phyloP scores from a whole-genome alignment of 2,888 invertebrate species.

The Xanthorhoe spadicearia region DNA sequence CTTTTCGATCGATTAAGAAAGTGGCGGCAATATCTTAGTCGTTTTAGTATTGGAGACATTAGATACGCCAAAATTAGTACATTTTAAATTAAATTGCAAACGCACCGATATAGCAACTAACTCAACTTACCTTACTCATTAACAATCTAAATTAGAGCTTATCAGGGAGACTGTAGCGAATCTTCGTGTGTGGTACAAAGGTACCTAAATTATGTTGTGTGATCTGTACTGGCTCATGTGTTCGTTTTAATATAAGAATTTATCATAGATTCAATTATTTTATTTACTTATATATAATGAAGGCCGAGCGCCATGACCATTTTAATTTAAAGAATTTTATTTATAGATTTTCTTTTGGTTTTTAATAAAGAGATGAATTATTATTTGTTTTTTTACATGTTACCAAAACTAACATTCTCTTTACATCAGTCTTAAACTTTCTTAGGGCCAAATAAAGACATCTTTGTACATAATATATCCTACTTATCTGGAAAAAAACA shows the following conservation, averaged over 20 bases:
- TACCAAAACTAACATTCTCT: too few species aligned
- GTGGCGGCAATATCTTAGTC: too few species aligned
- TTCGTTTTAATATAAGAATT: slow-evolving; percentile 40
- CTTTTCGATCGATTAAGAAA: too few species aligned
- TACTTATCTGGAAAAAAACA: background rate
- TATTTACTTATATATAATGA: slow-evolving; percentile 29
- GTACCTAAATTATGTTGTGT: slow-evolving; percentile 23
- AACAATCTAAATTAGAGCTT: slow-evolving; percentile 30
- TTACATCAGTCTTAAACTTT: too few species aligned
- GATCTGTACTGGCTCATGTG: slow-evolving; percentile 32
- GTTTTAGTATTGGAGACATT: too few species aligned
- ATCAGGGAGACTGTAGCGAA: slow-evolving; percentile 23
- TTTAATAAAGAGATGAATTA: slow-evolving; percentile 65
- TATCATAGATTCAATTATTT: slow-evolving; percentile 39
- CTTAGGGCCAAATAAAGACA: too few species aligned
- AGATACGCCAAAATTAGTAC: too few species aligned
- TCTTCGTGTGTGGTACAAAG: slow-evolving; percentile 11
- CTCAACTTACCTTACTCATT: background rate
- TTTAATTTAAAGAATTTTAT: slow-evolving; percentile 47
- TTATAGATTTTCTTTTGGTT: slow-evolving; percentile 57
- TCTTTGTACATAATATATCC: too few species aligned
- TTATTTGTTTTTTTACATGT: slow-evolving; percentile 20
- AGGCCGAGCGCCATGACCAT: slow-evolving; percentile 36
- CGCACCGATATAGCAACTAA: background rate
- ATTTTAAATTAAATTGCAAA: background rate